phyloP scores from a whole-genome alignment of 2,113 vertebrate genomes.

The Trematocara macrostoma region DNA sequence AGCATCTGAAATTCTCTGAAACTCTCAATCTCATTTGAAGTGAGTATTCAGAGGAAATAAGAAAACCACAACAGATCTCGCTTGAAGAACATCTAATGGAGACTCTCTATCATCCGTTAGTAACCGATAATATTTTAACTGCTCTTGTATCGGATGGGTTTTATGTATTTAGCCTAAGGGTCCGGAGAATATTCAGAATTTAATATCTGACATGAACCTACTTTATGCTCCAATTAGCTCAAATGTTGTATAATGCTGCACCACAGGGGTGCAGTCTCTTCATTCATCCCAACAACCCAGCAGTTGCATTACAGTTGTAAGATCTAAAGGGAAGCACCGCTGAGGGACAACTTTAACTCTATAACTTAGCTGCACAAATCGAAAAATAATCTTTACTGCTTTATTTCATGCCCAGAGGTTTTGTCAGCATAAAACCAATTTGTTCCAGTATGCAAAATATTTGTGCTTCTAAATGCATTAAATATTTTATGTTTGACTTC shows the following conservation, averaged over 20 bases:
- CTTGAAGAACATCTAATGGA: background rate
- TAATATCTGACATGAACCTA: background rate
- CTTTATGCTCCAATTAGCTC: constrained; percentile 45
- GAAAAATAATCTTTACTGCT: background rate
- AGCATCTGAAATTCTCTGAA: background rate
- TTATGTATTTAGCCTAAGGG: background rate
- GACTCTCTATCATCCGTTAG: background rate
- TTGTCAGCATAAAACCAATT: background rate
- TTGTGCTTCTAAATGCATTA: background rate
- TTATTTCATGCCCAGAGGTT: background rate
- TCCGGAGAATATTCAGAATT: background rate
- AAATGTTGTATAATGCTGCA: constrained; percentile 15
- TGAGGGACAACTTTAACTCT: background rate
- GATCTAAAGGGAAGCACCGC: background rate
- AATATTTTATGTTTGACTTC: background rate
- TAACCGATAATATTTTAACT: background rate
- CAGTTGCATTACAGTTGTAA: background rate
- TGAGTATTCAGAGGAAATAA: background rate
- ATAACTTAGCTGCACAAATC: background rate
- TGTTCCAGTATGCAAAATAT: background rate
- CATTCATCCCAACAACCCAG: constrained; percentile 4
- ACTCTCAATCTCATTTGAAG: background rate
- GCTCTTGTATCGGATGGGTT: background rate
- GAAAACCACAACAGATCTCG: background rate
- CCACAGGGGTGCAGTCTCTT: constrained; percentile 16